phyloP scores from a whole-genome alignment of 2,888 invertebrate genomes.

The Tetragonula carbonaria region DNA sequence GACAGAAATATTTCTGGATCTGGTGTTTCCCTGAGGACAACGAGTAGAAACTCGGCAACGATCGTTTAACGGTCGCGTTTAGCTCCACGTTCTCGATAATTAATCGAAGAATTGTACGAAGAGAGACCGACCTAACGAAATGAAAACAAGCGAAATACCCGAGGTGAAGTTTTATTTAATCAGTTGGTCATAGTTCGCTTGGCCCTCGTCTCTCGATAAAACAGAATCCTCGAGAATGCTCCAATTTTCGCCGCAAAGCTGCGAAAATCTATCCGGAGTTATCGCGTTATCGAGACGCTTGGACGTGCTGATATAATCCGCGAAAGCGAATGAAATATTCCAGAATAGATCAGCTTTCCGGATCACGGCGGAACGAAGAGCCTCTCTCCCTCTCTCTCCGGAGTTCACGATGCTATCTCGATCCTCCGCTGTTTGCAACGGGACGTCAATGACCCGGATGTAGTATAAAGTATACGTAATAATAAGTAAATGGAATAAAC shows the following conservation, averaged over 20 bases:
- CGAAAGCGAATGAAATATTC: constrained; percentile 10
- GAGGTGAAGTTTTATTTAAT: background rate
- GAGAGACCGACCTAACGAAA: background rate
- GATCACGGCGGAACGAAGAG: background rate
- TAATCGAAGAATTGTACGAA: background rate
- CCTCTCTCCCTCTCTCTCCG: background rate
- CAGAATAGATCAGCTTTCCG: background rate
- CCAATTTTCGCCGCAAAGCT: background rate
- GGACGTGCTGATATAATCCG: constrained; percentile 18
- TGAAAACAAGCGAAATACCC: background rate
- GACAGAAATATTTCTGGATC: background rate
- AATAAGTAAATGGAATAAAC: background rate
- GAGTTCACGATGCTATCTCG: background rate
- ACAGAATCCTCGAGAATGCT: background rate
- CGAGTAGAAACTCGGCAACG: background rate
- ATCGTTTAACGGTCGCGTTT: background rate
- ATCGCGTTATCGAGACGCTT: constrained; percentile 2
- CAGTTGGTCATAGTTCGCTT: background rate
- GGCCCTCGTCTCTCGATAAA: background rate
- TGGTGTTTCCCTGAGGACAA: background rate
- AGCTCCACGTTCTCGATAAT: background rate
- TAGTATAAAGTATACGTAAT: background rate
- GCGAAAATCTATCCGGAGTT: background rate
- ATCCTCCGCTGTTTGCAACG: background rate
- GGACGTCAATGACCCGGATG: background rate